phyloP scores from a whole-genome alignment of 2,113 vertebrate genomes.

The Hippocampus abdominalis region DNA sequence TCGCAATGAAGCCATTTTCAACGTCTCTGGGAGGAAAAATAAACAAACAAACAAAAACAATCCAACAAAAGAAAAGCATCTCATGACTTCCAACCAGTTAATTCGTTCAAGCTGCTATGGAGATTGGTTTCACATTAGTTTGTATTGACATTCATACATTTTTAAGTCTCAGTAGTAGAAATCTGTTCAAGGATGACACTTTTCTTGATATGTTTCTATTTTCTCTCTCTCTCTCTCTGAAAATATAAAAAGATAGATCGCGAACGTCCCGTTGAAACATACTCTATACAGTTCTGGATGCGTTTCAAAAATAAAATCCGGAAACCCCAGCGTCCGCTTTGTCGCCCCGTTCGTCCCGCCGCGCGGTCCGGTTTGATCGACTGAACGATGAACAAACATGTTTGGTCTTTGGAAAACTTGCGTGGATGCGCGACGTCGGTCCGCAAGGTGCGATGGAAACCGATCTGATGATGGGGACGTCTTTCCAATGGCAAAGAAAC shows the following conservation, averaged over 20 bases:
- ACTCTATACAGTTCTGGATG: conserved; percentile 73
- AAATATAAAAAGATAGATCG: conserved; percentile 78
- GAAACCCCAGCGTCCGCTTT: conserved; percentile 60
- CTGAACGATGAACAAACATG: conserved; percentile 44
- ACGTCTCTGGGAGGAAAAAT: conserved; percentile 55
- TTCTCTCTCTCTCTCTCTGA: conserved; percentile 35
- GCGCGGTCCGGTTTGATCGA: conserved; percentile 61
- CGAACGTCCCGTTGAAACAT: conserved; percentile 76
- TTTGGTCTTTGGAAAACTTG: conserved; percentile 65
- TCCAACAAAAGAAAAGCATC: conserved; percentile 64
- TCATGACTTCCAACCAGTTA: conserved; percentile 60
- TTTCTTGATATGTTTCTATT: conserved; percentile 75
- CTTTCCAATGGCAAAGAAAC: conserved; percentile 49
- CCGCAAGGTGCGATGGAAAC: conserved; percentile 32
- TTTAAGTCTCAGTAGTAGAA: conserved; percentile 73
- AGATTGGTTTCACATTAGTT: conserved; percentile 70
- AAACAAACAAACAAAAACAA: conserved; percentile 33
- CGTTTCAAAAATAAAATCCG: conserved; percentile 73
- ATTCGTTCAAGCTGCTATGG: conserved; percentile 69
- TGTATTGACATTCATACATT: conserved; percentile 72
- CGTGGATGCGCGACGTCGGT: conserved; percentile 28
- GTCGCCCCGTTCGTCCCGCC: conserved; percentile 50
- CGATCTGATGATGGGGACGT: conserved; percentile 43
- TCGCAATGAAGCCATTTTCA: conserved; percentile 64
- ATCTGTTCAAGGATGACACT: conserved; percentile 71